Evolutionary conservation across 1,140 invertebrate species (phyloP).

Genomic region (Drosophila chauvacae): DNA sequence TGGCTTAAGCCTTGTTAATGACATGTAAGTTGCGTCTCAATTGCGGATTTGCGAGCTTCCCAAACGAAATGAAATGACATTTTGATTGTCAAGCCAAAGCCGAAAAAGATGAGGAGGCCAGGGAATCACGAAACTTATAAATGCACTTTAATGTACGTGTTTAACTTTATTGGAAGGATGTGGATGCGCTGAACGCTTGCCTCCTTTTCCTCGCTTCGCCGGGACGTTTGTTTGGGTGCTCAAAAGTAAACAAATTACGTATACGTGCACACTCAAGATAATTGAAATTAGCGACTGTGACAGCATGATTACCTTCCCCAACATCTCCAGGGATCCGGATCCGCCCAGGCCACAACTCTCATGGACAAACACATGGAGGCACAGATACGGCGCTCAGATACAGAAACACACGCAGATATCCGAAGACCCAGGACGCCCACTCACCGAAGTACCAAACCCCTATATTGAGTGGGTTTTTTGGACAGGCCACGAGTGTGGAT

Average conservation of each 20-base stretch:
- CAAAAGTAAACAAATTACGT: conserved; percentile 73
- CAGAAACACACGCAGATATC: conserved; percentile 45
- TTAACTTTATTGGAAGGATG: conserved; percentile 60
- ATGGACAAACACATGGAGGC: conserved; percentile 30
- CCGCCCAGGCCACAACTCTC: conserved; percentile 63
- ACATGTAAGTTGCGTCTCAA: conserved; percentile 80
- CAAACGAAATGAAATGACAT: conserved; percentile 66
- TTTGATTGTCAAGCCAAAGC: conserved; percentile 64
- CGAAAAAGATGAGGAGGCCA: conserved; percentile 32
- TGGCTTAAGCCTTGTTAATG: conserved; percentile 72
- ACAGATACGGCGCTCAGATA: conserved; percentile 34
- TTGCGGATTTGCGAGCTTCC: conserved; percentile 74
- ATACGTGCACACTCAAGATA: conserved; percentile 72
- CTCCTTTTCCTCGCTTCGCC: conserved; percentile 23
- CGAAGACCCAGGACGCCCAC: conserved; percentile 57
- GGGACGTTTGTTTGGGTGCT: conserved; percentile 24
- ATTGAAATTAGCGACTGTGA: conserved; percentile 81
- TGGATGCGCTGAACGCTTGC: conserved; percentile 25
- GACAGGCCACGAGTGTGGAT: conserved; percentile 50
- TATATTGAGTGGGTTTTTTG: conserved; percentile 77
- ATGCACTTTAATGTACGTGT: conserved; percentile 49
- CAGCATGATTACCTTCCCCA: conserved; percentile 75
- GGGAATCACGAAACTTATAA: conserved; percentile 44
- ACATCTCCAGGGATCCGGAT: conserved; percentile 48
- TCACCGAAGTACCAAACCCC: conserved; percentile 61